phyloP scores from a whole-genome alignment of 2,113 vertebrate genomes.

The Cottus gobio region DNA sequence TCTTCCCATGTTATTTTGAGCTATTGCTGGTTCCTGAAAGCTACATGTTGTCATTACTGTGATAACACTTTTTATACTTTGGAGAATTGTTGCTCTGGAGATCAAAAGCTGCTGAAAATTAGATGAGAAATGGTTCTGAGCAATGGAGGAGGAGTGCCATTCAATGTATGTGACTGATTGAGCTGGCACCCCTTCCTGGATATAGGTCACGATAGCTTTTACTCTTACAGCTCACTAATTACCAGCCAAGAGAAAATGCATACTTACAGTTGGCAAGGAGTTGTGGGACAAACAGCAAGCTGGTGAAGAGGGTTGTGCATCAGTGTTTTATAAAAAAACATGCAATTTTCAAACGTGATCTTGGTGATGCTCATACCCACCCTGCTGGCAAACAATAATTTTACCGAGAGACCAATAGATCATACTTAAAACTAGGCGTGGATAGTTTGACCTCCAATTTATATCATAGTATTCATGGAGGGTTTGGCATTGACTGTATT shows the following conservation, averaged over 20 bases:
- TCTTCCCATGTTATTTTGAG: not conserved
- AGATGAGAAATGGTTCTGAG: conserved; percentile 51
- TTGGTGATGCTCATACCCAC: not conserved
- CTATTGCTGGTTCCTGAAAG: conserved; percentile 27
- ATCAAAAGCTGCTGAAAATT: conserved; percentile 58
- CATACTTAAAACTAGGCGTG: not conserved
- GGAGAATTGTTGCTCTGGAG: conserved; percentile 51
- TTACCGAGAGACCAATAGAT: not conserved
- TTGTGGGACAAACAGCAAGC: not conserved
- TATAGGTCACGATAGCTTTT: conserved; percentile 36
- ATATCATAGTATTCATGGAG: not conserved
- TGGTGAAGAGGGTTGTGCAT: not conserved
- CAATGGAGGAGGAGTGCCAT: conserved; percentile 22
- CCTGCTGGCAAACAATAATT: not conserved
- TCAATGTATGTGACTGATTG: conserved; percentile 24
- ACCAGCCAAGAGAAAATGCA: conserved; percentile 25
- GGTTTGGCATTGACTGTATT: not conserved
- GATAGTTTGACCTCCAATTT: too few relatives aligned
- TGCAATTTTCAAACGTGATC: not conserved
- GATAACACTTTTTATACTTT: conserved; percentile 55
- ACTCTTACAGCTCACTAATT: conserved; percentile 46
- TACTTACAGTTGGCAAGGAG: conserved; percentile 18
- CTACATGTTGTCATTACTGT: conserved; percentile 49
- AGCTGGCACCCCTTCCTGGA: conserved; percentile 35
- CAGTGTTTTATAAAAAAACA: not conserved